Conservation (phyloP, 2,797 vertebrate species). For the Tragelaphus oryx region DNA sequence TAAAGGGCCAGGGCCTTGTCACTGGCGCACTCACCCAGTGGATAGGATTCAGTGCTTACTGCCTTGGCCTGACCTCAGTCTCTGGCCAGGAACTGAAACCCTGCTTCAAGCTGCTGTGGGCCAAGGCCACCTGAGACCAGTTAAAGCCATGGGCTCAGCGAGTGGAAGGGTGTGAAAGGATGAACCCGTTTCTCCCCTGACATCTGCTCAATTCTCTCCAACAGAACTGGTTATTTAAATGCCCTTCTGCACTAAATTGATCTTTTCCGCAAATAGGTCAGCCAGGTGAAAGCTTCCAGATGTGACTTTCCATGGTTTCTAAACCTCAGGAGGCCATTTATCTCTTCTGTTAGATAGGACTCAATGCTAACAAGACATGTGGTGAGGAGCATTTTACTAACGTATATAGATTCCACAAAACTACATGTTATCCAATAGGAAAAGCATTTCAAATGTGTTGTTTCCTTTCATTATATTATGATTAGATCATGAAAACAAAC, state of each 20-base stretch:
- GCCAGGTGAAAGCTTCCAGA: slow-evolving; percentile 59
- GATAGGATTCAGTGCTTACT: neutral
- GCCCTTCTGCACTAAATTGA: slow-evolving; percentile 50
- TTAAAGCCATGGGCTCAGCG: neutral
- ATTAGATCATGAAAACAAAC: neutral
- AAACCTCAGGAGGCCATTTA: slow-evolving; percentile 33
- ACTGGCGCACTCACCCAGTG: neutral
- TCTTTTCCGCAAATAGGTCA: slow-evolving; percentile 51
- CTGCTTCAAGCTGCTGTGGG: neutral
- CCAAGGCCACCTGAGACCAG: neutral
- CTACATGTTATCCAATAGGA: neutral
- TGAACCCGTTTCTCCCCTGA: neutral
- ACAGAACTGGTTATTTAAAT: neutral
- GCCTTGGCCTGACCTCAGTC: neutral
- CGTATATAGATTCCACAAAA: neutral
- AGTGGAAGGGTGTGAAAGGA: neutral
- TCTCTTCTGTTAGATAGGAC: slow-evolving; percentile 29
- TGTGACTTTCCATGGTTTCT: slow-evolving; percentile 22
- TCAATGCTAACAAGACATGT: neutral
- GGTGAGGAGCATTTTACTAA: neutral
- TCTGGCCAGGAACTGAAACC: neutral
- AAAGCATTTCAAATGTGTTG: neutral
- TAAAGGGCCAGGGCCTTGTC: neutral
- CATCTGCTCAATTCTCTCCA: slow-evolving; percentile 39
- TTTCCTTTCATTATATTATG: slow-evolving; percentile 9